These are phyloP conservation scores for Tetragonisca angustula DNA, from an alignment of 2,888 invertebrate species.

Conservation along the genomic window DNA sequence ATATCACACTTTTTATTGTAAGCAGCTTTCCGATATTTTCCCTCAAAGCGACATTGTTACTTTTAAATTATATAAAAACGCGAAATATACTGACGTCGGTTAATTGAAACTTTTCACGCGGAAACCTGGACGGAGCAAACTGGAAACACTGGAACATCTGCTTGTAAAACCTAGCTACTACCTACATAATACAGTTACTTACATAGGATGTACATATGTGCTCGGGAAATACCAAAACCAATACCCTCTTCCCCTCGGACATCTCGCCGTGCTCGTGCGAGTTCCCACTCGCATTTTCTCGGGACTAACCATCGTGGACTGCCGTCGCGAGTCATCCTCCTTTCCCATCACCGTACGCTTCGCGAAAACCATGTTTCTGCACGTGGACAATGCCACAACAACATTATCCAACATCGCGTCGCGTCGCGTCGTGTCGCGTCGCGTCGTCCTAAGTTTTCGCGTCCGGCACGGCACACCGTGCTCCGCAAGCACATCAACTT, in stretches of 20 bases:
- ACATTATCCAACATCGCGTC: slow-evolving; percentile 31
- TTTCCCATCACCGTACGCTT: neutral
- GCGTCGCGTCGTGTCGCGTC: slow-evolving; percentile 16
- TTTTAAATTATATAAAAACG: slow-evolving; percentile 27
- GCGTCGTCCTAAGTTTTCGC: slow-evolving; percentile 47
- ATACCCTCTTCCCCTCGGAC: no score
- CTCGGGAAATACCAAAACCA: no score
- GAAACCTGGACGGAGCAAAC: no score
- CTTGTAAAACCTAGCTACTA: neutral
- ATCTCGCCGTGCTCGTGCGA: neutral
- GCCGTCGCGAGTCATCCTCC: neutral
- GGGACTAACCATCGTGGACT: neutral
- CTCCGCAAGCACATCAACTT: slow-evolving; percentile 38
- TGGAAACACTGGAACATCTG: neutral
- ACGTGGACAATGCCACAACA: slow-evolving; percentile 14
- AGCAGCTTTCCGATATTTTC: slow-evolving; percentile 37
- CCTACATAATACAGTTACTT: neutral
- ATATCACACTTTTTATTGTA: neutral
- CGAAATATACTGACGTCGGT: neutral
- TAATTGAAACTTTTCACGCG: neutral
- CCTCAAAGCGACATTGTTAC: slow-evolving; percentile 21
- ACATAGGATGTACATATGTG: no score
- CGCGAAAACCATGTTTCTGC: slow-evolving; percentile 3
- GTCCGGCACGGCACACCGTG: neutral
- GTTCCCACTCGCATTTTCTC: neutral